phyloP scores from a whole-genome alignment of 2,113 vertebrate species.

The Gobiocypris rarus region DNA sequence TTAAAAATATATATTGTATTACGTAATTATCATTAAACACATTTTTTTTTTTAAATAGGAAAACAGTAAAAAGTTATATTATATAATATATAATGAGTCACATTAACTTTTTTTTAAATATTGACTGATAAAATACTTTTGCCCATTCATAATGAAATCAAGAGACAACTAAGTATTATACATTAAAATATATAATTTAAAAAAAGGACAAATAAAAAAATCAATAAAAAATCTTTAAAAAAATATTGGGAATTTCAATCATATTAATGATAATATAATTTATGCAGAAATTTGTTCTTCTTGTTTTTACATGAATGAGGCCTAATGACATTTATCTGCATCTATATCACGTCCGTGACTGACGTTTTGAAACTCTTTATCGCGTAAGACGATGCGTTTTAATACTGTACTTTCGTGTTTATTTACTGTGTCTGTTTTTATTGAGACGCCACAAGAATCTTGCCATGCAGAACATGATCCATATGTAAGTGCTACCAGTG shows the following conservation, averaged over 20 bases:
- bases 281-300: neutral
- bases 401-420: conserved; percentile 54
- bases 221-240: no score
- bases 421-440: conserved; percentile 57
- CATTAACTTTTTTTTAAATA: neutral
- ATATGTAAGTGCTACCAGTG: conserved; percentile 45
- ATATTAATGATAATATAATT: neutral
- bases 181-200: neutral
- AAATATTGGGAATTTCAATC: neutral
- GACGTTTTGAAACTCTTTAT: neutral
- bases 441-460: conserved; percentile 57
- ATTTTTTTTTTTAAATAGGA: no score
- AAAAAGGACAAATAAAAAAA: neutral
- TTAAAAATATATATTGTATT: no score
- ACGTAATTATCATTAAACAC: no score
- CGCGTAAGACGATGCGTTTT: conserved; percentile 3
- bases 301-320: neutral
- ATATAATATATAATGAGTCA: no score
- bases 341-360: neutral
- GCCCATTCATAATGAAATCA: neutral
- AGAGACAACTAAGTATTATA: neutral
- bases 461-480: conserved; percentile 63
- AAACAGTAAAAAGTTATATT: no score
- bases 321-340: neutral
- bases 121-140: neutral